These are phyloP conservation scores for Oncorhynchus clarkii DNA, from an alignment of 2,113 vertebrate species.

Conservation along the genomic window DNA sequence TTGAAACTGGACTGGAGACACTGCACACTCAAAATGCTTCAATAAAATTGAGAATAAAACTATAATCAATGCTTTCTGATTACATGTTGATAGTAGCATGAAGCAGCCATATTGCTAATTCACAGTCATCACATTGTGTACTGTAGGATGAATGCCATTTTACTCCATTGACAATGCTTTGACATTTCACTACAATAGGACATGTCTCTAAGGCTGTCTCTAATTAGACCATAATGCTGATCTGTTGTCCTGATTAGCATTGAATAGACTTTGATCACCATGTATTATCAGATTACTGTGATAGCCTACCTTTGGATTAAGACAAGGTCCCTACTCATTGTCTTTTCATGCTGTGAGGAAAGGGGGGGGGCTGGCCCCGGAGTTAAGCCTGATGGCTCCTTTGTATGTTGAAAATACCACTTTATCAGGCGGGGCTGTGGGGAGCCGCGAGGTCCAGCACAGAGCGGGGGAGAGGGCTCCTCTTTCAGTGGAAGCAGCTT, in stretches of 20 bases:
- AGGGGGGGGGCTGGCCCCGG: constrained; percentile 61
- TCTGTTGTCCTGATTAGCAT: constrained; percentile 74
- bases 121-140: constrained; percentile 49
- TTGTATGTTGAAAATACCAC: constrained; percentile 78
- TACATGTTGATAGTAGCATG: too few relatives aligned
- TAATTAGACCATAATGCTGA: constrained; percentile 72
- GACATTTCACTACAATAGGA: constrained; percentile 58
- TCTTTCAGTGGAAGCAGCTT: constrained; percentile 73
- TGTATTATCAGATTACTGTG: constrained; percentile 71
- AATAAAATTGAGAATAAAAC: too few relatives aligned
- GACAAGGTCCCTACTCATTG: constrained; percentile 66
- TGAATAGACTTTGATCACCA: constrained; percentile 72
- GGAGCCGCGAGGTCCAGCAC: constrained; percentile 55
- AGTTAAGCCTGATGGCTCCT: constrained; percentile 74
- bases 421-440: constrained; percentile 35
- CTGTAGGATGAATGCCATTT: constrained; percentile 47
- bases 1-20: neutral
- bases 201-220: constrained; percentile 46
- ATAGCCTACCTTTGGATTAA: constrained; percentile 70
- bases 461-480: constrained; percentile 72
- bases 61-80: too few relatives aligned
- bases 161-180: constrained; percentile 52
- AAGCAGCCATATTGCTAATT: neutral
- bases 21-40: too few relatives aligned
- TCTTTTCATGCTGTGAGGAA: constrained; percentile 67